Conservation (phyloP, 2,113 vertebrate species). For the Coturnix japonica region DNA sequence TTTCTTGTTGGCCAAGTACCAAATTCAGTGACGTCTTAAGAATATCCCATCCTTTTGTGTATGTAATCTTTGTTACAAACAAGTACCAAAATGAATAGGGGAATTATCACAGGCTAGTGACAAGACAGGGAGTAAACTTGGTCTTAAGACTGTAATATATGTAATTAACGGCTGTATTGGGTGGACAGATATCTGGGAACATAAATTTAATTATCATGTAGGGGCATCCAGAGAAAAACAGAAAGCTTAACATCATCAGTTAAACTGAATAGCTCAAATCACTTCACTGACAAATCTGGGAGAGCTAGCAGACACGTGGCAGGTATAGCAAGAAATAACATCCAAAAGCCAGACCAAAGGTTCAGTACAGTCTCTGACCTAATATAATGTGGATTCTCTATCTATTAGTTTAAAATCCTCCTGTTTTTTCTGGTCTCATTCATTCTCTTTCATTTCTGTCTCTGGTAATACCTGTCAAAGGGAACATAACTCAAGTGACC, state of each 20-base stretch:
- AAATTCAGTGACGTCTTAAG: constrained; percentile 2
- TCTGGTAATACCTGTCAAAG: background rate
- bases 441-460: background rate
- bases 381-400: background rate
- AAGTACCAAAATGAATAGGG: background rate
- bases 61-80: constrained; percentile 8
- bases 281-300: background rate
- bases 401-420: background rate
- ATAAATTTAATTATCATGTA: background rate
- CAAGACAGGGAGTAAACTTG: background rate
- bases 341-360: background rate
- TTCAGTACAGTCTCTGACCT: background rate
- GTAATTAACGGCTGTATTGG: background rate
- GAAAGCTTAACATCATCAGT: background rate
- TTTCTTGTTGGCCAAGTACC: background rate
- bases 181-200: background rate
- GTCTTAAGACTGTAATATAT: background rate
- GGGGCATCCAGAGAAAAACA: background rate
- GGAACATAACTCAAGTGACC: background rate
- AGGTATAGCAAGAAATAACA: background rate
- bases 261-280: background rate
- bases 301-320: background rate
- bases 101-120: background rate
- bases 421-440: background rate
- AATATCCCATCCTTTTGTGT: background rate